Evolutionary conservation across 2,113 vertebrate species (phyloP).

Genomic region (Nothocercus nigrocapillus): DNA sequence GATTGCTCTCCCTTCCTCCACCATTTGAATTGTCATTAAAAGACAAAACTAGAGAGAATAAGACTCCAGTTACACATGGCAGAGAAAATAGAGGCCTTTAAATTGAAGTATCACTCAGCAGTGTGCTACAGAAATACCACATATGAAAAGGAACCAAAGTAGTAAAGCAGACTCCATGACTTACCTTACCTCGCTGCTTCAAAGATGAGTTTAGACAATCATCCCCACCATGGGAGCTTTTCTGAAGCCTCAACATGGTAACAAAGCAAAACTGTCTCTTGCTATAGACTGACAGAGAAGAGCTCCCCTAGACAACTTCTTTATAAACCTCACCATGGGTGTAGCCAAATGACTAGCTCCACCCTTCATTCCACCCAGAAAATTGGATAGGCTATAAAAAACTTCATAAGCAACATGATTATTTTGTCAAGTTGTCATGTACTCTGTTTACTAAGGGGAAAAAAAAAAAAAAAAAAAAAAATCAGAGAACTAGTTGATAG

Average conservation of each 20-base stretch:
- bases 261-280: background rate
- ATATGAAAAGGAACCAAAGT: background rate
- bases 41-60: background rate
- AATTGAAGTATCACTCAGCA: background rate
- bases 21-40: background rate
- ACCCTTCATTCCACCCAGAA: conserved; percentile 36
- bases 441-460: background rate
- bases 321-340: conserved; percentile 49
- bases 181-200: conserved; percentile 57
- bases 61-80: background rate
- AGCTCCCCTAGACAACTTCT: background rate
- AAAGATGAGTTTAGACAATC: background rate
- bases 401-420: background rate
- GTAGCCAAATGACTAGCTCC: conserved; percentile 48
- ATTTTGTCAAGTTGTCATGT: background rate
- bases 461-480: background rate
- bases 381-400: background rate
- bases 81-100: background rate
- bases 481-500: background rate
- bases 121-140: background rate
- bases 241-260: conserved; percentile 10
- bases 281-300: background rate
- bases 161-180: background rate
- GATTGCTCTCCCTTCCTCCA: background rate
- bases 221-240: background rate